Base-by-base conservation (phyloP, 2,888 invertebrate genomes). In the Linyphia triangularis region DNA sequence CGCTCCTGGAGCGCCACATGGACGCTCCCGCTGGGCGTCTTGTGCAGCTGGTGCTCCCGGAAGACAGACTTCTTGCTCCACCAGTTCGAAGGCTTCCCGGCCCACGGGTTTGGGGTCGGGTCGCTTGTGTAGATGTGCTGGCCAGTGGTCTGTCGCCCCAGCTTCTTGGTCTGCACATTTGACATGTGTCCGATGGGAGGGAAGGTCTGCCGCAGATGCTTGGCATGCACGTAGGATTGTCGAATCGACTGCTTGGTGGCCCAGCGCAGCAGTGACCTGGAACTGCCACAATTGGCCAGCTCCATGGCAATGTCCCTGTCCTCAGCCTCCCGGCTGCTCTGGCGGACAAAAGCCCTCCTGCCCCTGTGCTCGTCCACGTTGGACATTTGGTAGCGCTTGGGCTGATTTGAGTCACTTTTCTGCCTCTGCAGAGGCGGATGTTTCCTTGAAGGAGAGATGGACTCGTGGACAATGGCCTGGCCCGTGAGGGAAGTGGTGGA, bases 1-100 rank as follows among this genome's bases (percentile, higher is more conserved):
- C 96, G 97, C 70, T 82, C 77, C 0, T 96, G 96, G 28, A 97
- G 92, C 26, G 96, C 95, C 0, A 97, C 95, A 92, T 96, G 96
- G 86, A 96, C 93, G 70, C 93, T 93, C 59, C 94, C 93, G 88
- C 92, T 92, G 5, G 92, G 92, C 19, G 92, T 93, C 85, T 92
- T 92, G 85, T 92, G 92, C 24, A 92, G 90, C 72, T 90, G 88
- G 37, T 88, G 88, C 65, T 89, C 89, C 16, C 89, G 28, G 33
- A 88, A 78, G 13, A 70, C 88, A 24, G 88, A 83, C 26, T 84
- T 84, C 16, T 89, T 89, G 24, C 84, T 84, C 89, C 89, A 89
- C 89, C 89, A 89, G 69, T 69, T 79, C 26, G 84, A 84, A 7
- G 89, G 84, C 63, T 84, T 84, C 4, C 83, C 79, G 1, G 89